Evolutionary conservation across 2,113 vertebrate species (phyloP), one percentile per base, ranked within the genome.

Genomic region (Melanostigma gelatinosum): DNA sequence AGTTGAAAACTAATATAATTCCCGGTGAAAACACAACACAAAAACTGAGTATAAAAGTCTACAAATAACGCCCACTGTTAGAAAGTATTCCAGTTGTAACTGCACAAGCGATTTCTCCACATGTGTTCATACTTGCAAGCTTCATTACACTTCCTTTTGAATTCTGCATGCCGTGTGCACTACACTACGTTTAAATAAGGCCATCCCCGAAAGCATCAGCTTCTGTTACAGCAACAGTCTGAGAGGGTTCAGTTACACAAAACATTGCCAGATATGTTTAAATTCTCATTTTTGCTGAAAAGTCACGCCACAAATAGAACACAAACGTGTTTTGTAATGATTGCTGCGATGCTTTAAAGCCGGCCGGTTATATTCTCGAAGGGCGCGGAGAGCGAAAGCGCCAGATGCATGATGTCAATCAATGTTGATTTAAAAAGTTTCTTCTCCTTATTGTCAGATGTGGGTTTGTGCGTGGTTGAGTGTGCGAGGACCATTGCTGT

Each of bases 381-480:
- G 58, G n/a, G 27, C 72, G 10, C 1, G 2, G 34, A 74, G 29
- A 76, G 60, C 29, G 71, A 24, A 60, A 73, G 69, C 44, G 66
- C 27, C 74, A 50, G 60, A 79, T 52, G 62, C 74, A 82, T 83
- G 61, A 29, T 48, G 67, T 66, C 63, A 72, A 76, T 88, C 72
- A 82, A 68, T 75, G 69, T 54, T 29, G 22, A 73, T 86, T 40
- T 76, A 58, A 60, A 87, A 71, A 73, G 69, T 77, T 54, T 65
- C 57, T 57, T 24, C 77, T 69, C 12, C 0, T 46, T 58, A 29
- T 38, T 36, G 50, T 78, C 67, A 74, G 58, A 27, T 52, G 44
- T 62, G 22, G 44, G 50, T 27, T 42, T 60, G 27, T 60, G 69
- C 9, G 38, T 12, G 15, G 3, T 20, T 16, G 65, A 52, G 44